Evolutionary conservation across 2,113 vertebrate genomes (phyloP).

Genomic region (Ceyx melanurus): DNA sequence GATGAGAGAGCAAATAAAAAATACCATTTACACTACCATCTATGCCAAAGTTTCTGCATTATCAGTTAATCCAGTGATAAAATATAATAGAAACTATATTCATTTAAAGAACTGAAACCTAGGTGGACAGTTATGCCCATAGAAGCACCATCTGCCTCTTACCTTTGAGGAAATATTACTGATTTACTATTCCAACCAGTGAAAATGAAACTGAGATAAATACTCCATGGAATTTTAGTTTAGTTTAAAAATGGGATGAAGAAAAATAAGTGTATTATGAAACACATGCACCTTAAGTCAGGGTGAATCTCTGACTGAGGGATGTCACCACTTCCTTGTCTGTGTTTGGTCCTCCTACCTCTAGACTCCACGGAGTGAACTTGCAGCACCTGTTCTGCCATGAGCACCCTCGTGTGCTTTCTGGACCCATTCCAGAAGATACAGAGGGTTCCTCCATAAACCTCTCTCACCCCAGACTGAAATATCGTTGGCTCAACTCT

Average conservation of each 20-base stretch:
- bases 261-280: neutral
- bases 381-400: neutral
- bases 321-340: neutral
- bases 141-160: neutral
- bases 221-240: neutral
- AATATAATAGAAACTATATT: slow-evolving; percentile 14
- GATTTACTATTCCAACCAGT: slow-evolving; percentile 8
- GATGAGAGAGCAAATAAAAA: slow-evolving; percentile 62
- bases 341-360: neutral
- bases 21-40: slow-evolving; percentile 19
- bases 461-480: neutral
- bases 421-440: neutral
- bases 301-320: neutral
- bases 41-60: slow-evolving; percentile 45
- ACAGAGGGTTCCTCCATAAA: rapidly evolving
- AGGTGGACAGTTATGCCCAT: neutral
- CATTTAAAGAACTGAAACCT: slow-evolving; percentile 32
- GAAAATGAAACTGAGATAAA: neutral
- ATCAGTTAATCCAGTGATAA: slow-evolving; percentile 38
- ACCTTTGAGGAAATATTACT: slow-evolving; percentile 8
- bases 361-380: neutral
- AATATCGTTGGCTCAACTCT: neutral
- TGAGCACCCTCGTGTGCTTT: neutral
- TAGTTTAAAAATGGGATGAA: neutral
- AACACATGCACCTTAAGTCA: neutral